Evolutionary conservation across 35 echinoderm and acorn worm genomes (phyloP).

Genomic region (Nesometra sesokonis): DNA sequence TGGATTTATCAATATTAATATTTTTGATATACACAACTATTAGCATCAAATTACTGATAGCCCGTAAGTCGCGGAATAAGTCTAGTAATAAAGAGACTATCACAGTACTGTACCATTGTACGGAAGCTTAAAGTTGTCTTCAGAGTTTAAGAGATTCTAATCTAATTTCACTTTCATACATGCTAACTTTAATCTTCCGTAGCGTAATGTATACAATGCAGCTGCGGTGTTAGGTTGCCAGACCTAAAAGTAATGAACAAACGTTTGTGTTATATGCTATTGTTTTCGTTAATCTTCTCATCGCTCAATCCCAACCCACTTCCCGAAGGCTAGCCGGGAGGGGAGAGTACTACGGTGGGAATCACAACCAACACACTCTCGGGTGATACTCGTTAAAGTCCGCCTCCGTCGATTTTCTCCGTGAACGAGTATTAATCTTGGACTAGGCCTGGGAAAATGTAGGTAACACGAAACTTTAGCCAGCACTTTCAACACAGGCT

Average conservation of each 20-base stretch:
- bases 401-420: not conserved
- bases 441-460: not conserved
- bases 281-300: not conserved
- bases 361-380: not conserved
- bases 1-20: too few relatives aligned
- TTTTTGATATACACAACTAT: too few relatives aligned
- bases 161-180: not conserved
- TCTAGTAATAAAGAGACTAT: too few relatives aligned
- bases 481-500: not conserved
- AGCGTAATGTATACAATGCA: not conserved
- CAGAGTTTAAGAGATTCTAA: too few relatives aligned
- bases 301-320: not conserved
- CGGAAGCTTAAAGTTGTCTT: too few relatives aligned
- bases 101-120: too few relatives aligned
- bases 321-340: not conserved
- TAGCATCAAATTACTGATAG: too few relatives aligned
- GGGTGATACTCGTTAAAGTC: not conserved
- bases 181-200: not conserved
- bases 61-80: too few relatives aligned
- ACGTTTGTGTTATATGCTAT: not conserved
- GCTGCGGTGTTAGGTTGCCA: not conserved
- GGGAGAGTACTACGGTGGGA: not conserved
- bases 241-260: not conserved
- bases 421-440: not conserved
- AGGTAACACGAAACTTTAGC: not conserved